phyloP scores from a whole-genome alignment of 2,113 vertebrate species.

The Chionis minor region DNA sequence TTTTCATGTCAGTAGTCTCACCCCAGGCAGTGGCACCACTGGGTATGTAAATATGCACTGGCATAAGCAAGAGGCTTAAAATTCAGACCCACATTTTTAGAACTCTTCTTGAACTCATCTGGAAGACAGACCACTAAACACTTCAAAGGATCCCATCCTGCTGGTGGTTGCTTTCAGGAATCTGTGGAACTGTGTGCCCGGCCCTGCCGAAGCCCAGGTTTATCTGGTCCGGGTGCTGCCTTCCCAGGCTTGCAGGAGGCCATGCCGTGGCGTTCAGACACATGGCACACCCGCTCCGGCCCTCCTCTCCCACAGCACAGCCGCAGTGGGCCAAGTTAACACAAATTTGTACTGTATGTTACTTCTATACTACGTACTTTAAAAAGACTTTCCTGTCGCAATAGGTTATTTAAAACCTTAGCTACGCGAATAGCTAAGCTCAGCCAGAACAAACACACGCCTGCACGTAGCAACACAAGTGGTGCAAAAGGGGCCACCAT shows the following conservation, averaged over 20 bases:
- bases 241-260: fast-evolving
- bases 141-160: not conserved
- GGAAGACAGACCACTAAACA: conserved; percentile 3
- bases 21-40: not conserved
- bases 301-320: not conserved
- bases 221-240: not conserved
- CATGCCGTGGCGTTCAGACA: fast-evolving
- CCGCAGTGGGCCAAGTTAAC: not conserved
- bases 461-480: not conserved
- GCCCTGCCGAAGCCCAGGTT: not conserved
- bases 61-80: not conserved
- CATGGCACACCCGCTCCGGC: fast-evolving
- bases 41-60: not conserved
- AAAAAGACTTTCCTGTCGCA: not conserved
- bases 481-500: not conserved
- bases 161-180: not conserved
- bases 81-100: not conserved
- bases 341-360: not conserved
- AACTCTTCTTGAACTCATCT: conserved; percentile 27
- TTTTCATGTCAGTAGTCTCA: not conserved
- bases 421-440: not conserved
- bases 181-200: not conserved
- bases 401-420: not conserved
- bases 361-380: not conserved
- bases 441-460: not conserved